Evolutionary conservation across 2,888 invertebrate genomes (phyloP), one percentile per base, ranked within the genome.

Genomic region (Tenthredo notha): DNA sequence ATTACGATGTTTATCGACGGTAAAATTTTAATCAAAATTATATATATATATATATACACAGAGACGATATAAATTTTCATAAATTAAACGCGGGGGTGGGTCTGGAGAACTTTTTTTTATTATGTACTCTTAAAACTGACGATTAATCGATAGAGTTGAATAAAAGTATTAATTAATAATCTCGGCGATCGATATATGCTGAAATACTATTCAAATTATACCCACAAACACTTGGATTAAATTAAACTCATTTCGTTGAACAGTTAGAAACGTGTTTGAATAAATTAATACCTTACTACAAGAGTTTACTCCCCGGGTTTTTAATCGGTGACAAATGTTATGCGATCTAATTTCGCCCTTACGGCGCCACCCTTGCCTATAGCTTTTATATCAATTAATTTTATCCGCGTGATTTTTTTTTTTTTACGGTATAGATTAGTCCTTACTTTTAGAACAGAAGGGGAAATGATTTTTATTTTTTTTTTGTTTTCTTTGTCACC

Each of bases 301-400:
- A 10, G 10, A n/a, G 3, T n/a, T n/a, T 3, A 25, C 12, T 29
- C 77, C 50, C 29, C 18, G 15, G 15, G 50, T 77, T 77, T 77
- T 50, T 77, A 77, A 77, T 77, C 77, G 77, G 29, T 33, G 77
- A 77, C 77, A 77, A 77, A 50, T 77, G 50, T 25, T n/a, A 33
- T 21, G 18, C 25, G 25, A 77, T 77, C 29, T 43, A 21, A 12
- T 74, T 74, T 6, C 43, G 15, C 70, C 70, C 33, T 40, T 70
- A 70, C 21, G 61, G 61, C 15, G 29, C 33, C 67, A 33, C 67
- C 67, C 67, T 33, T 67, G 33, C 33, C 29, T 15, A 12, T 0
- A 67, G 67, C 33, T 67, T 65, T 29, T 10, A 10, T 25, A 12
- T 65, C 65, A 10, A 65, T 65, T 65, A 29, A 0, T 33, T 67